Conservation (phyloP, 2,113 vertebrate genomes). For the Antidorcas marsupialis region DNA sequence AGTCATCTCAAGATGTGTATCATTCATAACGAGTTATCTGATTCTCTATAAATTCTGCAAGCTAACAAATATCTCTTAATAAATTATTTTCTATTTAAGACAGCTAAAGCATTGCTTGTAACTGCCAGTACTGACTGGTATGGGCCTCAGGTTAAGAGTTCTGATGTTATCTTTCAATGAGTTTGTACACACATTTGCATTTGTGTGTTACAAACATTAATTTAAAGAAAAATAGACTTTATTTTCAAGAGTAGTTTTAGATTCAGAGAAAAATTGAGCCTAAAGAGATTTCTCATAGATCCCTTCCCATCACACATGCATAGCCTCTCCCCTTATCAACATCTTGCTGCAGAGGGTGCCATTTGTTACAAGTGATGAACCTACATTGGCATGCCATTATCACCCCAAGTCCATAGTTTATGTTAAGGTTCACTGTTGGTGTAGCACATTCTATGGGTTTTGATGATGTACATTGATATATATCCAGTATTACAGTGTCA, state of each 20-base stretch:
- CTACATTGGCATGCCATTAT: background rate
- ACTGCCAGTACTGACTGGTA: background rate
- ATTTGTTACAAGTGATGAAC: background rate
- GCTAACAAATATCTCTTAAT: background rate
- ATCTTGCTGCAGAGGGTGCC: background rate
- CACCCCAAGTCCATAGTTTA: background rate
- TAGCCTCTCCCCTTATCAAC: background rate
- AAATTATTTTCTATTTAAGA: background rate
- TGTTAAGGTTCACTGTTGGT: background rate
- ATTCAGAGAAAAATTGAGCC: background rate
- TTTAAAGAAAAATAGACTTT: background rate
- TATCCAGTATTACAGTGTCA: background rate
- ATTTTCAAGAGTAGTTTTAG: background rate
- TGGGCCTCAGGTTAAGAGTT: background rate
- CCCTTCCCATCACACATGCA: background rate
- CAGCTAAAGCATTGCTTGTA: background rate
- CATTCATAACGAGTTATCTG: background rate
- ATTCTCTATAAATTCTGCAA: conserved; percentile 1
- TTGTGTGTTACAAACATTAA: background rate
- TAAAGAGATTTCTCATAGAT: background rate
- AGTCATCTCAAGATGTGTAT: background rate
- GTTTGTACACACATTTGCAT: background rate
- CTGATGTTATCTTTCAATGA: background rate
- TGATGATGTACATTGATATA: background rate
- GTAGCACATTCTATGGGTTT: background rate